Percentiles rank a stretch among this genome's conserved stretches.
Conservation (phyloP, 2,888 invertebrate genomes). For the Meteorus colon region DNA sequence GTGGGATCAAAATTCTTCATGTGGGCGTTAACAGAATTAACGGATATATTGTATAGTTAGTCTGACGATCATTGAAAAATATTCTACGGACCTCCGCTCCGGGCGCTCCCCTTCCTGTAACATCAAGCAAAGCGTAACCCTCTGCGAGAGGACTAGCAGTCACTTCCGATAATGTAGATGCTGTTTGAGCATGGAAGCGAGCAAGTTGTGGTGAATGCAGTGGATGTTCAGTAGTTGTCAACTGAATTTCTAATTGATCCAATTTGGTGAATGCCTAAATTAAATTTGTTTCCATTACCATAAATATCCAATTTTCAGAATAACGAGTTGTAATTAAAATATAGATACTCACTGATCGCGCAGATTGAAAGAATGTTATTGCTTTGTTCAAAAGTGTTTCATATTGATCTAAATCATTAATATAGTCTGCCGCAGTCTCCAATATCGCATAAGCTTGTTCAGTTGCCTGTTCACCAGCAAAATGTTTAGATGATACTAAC, state of each 20-base stretch:
- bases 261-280: constrained; percentile 80
- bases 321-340: not conserved
- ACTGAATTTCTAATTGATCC: constrained; percentile 84
- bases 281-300: not conserved
- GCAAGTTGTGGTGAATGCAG: constrained; percentile 80
- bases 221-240: constrained; percentile 79
- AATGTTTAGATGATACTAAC: constrained; percentile 81
- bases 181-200: constrained; percentile 80
- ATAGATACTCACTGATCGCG: constrained; percentile 77
- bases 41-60: constrained; percentile 26
- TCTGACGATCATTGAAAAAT: constrained; percentile 36
- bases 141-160: constrained; percentile 81
- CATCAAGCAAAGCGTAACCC: constrained; percentile 83
- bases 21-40: constrained; percentile 38
- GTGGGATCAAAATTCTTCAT: constrained; percentile 34
- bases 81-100: constrained; percentile 76
- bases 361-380: constrained; percentile 82
- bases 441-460: constrained; percentile 81
- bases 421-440: constrained; percentile 81
- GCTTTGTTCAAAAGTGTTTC: constrained; percentile 80
- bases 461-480: constrained; percentile 81
- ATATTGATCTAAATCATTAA: constrained; percentile 82
- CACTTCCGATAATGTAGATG: constrained; percentile 80
- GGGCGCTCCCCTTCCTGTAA: constrained; percentile 78
- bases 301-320: not conserved